These are phyloP conservation scores for Doris montereyensis DNA, from an alignment of 2,888 invertebrate genomes.

Conservation along the genomic window DNA sequence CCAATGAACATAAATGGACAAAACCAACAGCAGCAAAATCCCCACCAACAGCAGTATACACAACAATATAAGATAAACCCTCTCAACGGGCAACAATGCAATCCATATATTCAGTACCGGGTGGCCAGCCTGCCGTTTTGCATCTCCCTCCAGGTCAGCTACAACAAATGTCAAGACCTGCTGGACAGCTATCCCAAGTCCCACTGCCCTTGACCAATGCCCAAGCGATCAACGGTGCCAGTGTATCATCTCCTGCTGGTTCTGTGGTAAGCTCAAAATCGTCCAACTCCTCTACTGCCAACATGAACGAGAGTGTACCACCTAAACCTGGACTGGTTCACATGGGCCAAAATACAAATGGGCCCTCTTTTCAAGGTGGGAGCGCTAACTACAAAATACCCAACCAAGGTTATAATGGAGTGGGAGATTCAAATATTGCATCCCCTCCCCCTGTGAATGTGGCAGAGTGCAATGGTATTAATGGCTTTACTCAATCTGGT, in stretches of 20 bases:
- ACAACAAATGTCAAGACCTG: constrained; percentile 17
- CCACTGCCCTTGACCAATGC: constrained; percentile 21
- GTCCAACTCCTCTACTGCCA: constrained; percentile 49
- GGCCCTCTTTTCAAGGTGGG: constrained; percentile 10
- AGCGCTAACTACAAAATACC: constrained; percentile 29
- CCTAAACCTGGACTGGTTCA: constrained; percentile 22
- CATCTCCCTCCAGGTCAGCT: constrained; percentile 38
- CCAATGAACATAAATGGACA: constrained; percentile 19
- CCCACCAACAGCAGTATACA: constrained; percentile 37
- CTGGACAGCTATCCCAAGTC: no score
- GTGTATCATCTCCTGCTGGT: constrained; percentile 62
- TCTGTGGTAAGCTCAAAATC: constrained; percentile 68
- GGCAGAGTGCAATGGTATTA: constrained; percentile 60
- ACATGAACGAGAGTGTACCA: constrained; percentile 29
- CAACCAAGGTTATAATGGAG: neutral
- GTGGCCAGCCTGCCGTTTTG: constrained; percentile 39
- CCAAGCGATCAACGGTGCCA: constrained; percentile 28
- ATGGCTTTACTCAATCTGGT: constrained; percentile 57
- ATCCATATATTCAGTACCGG: constrained; percentile 39
- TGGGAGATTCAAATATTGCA: constrained; percentile 31
- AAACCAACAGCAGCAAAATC: constrained; percentile 43
- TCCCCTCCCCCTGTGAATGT: constrained; percentile 39
- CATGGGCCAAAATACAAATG: constrained; percentile 22
- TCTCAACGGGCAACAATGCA: constrained; percentile 31
- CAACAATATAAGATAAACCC: constrained; percentile 30